phyloP scores from a whole-genome alignment of 2,888 invertebrate genomes.

The Spisula subtruncata region DNA sequence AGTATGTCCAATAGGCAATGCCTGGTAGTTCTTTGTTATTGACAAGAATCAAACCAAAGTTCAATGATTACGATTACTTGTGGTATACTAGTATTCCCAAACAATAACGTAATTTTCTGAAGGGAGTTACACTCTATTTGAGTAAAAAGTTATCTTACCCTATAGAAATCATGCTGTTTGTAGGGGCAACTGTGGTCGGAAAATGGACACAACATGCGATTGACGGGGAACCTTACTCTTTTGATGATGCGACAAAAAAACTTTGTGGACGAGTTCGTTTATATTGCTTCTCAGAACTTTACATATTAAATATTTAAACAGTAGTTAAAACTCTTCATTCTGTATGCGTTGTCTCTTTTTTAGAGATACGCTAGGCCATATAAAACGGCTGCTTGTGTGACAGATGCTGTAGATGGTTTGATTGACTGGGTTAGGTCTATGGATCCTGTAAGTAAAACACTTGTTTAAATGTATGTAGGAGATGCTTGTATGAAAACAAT shows the following conservation, averaged over 20 bases:
- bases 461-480: too few relatives aligned
- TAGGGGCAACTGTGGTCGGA: background rate
- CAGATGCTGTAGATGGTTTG: background rate
- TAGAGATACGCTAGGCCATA: constrained; percentile 23
- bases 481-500: too few relatives aligned
- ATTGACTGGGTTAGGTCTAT: constrained; percentile 37
- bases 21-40: too few relatives aligned
- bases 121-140: background rate
- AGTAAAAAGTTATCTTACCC: background rate
- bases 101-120: too few relatives aligned
- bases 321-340: background rate
- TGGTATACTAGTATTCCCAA: too few relatives aligned
- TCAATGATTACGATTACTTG: too few relatives aligned
- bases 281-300: background rate
- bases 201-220: background rate
- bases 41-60: too few relatives aligned
- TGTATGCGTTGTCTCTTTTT: background rate
- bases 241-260: background rate
- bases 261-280: background rate
- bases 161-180: background rate
- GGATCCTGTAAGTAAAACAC: constrained; percentile 39
- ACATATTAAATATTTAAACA: background rate
- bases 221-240: constrained; percentile 25
- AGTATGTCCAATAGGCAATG: too few relatives aligned
- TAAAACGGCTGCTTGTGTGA: background rate